Conservation (phyloP, 2,113 vertebrate genomes). For the Myocastor coypus region DNA sequence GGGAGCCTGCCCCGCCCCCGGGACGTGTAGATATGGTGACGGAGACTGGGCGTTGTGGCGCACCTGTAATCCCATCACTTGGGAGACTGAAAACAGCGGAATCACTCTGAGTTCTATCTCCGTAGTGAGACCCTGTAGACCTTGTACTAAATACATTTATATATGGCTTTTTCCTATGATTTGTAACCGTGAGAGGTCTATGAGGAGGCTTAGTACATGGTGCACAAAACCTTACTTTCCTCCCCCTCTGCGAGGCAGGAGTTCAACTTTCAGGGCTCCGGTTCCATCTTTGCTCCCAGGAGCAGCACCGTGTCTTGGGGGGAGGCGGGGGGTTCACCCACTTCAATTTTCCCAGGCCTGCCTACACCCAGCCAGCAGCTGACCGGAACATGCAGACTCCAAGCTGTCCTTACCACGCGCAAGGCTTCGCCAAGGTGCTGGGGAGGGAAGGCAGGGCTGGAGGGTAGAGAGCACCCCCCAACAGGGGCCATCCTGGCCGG, state of each 20-base stretch:
- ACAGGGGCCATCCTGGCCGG: constrained; percentile 67
- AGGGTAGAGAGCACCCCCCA: constrained; percentile 55
- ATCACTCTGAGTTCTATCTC: no score
- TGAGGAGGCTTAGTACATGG: not conserved
- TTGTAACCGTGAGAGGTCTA: not conserved
- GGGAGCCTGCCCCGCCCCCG: no score
- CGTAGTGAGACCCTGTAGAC: no score
- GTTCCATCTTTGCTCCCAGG: not conserved
- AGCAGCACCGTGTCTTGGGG: not conserved
- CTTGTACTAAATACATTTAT: no score
- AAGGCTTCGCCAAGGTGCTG: not conserved
- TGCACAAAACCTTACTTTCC: not conserved
- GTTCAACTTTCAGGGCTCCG: constrained; percentile 8
- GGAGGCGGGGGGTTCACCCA: not conserved
- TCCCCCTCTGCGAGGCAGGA: not conserved
- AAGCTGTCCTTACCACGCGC: not conserved
- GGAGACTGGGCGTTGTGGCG: no score
- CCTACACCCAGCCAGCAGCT: not conserved
- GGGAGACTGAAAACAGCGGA: no score
- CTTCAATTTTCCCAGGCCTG: not conserved
- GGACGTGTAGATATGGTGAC: no score
- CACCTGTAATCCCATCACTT: no score
- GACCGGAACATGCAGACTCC: not conserved
- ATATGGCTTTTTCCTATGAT: not conserved
- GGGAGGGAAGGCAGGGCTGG: constrained; percentile 10